Percentiles rank a stretch among this genome's conserved stretches.
Conservation (phyloP, 2,113 vertebrate species). For the Menura novaehollandiae region DNA sequence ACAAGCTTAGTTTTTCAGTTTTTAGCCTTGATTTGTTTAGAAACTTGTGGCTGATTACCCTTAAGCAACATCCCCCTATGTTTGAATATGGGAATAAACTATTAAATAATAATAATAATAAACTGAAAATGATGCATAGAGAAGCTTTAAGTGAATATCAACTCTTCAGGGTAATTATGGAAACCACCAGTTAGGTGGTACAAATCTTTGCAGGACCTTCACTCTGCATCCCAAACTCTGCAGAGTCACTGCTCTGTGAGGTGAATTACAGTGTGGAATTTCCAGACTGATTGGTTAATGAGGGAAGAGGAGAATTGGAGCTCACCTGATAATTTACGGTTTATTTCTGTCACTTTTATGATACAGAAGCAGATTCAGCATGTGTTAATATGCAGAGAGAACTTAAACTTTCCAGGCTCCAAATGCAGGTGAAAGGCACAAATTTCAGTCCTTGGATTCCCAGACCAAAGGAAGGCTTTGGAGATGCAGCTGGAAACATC, state of each 20-base stretch:
- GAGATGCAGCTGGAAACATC: background rate
- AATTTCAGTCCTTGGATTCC: background rate
- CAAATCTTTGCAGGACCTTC: background rate
- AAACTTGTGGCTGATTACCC: background rate
- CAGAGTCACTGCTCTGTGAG: background rate
- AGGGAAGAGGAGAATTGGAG: background rate
- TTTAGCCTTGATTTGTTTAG: background rate
- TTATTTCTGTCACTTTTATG: background rate
- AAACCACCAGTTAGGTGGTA: background rate
- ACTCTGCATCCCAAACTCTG: background rate
- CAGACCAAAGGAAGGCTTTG: background rate
- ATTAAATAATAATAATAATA: background rate
- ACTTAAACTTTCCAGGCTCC: background rate
- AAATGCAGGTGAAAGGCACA: background rate
- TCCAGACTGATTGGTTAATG: background rate
- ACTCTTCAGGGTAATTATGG: background rate
- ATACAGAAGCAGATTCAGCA: background rate
- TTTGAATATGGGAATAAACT: background rate
- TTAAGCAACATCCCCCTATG: background rate
- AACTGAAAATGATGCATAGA: background rate
- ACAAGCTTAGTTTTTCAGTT: background rate
- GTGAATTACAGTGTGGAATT: background rate
- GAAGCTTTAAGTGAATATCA: background rate
- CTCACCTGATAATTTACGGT: background rate
- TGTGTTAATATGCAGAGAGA: background rate